These are phyloP conservation scores for Coptodon rendalli DNA, from an alignment of 2,113 vertebrate species.

Conservation along the genomic window DNA sequence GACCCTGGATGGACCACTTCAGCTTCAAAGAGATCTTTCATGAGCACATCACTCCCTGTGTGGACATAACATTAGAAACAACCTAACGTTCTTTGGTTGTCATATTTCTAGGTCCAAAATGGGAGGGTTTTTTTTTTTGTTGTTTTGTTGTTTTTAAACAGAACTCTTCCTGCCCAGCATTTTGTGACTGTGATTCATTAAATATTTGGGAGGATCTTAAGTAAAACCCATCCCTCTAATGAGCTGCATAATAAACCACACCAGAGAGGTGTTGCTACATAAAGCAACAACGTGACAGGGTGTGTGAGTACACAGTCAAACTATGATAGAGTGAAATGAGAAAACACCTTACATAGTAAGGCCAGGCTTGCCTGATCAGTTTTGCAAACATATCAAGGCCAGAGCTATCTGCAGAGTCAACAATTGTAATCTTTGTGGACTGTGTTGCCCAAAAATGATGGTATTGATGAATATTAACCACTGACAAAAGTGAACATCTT, in stretches of 20 bases:
- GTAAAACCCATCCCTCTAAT: background rate
- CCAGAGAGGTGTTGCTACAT: background rate
- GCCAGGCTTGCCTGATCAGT: background rate
- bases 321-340: background rate
- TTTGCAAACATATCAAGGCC: background rate
- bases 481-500: background rate
- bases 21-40: background rate
- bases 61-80: background rate
- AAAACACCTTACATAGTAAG: background rate
- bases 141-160: background rate
- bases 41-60: background rate
- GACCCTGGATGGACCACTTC: accelerated
- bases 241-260: background rate
- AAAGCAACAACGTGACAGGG: background rate
- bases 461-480: background rate
- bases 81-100: background rate
- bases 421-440: background rate
- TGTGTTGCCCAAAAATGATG: accelerated
- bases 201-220: background rate
- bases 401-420: background rate
- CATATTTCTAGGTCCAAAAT: background rate
- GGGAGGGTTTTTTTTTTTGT: background rate
- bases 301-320: background rate
- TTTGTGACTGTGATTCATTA: background rate
- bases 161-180: background rate